Evolutionary conservation across 2,113 vertebrate species (phyloP).

Genomic region (Corapipo altera): DNA sequence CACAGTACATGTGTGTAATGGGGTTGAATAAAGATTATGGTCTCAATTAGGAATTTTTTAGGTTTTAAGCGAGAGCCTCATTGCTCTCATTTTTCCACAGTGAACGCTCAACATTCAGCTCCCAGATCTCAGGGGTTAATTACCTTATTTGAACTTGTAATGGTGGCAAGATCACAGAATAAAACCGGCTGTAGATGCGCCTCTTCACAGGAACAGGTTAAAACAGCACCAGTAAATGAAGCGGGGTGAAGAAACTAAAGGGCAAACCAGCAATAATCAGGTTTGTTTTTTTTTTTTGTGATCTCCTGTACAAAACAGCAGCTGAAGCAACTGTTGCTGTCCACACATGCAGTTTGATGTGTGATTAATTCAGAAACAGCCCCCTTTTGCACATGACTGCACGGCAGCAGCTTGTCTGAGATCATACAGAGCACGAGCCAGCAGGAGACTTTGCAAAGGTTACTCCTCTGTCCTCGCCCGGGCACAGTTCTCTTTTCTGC

Average conservation of each 20-base stretch:
- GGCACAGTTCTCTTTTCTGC: not conserved
- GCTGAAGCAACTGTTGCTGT: not conserved
- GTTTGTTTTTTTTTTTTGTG: not conserved
- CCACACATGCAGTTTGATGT: fast-evolving
- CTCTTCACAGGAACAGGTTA: not conserved
- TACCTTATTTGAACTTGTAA: not conserved
- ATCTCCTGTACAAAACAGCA: fast-evolving
- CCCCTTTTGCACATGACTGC: not conserved
- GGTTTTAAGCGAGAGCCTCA: not conserved
- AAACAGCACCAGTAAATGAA: not conserved
- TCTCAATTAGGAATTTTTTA: not conserved
- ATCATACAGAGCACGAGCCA: not conserved
- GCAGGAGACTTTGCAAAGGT: not conserved
- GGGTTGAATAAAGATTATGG: not conserved
- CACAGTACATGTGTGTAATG: not conserved
- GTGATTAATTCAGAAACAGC: not conserved
- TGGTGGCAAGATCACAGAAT: not conserved
- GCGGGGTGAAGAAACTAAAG: not conserved
- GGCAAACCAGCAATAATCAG: not conserved
- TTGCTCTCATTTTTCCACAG: not conserved
- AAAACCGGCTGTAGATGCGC: fast-evolving
- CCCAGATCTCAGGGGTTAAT: not conserved
- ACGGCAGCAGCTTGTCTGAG: not conserved
- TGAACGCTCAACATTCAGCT: not conserved
- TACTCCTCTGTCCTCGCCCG: not conserved